phyloP scores from a whole-genome alignment of 2,888 invertebrate genomes.

The Seladonia tumulorum region DNA sequence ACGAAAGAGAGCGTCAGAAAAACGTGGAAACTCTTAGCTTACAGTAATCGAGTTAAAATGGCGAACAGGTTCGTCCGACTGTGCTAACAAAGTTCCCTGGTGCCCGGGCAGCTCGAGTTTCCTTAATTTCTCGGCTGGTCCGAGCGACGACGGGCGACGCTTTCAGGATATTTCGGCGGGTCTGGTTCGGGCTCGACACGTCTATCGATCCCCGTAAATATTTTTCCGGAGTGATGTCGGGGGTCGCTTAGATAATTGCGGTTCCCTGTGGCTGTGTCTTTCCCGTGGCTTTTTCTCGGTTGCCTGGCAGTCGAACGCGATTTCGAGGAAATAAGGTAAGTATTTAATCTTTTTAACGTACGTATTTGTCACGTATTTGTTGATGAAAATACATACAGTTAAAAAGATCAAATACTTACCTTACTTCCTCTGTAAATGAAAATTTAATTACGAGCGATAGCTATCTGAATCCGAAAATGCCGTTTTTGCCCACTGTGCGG shows the following conservation, averaged over 20 bases:
- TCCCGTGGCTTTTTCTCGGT: conserved; percentile 3
- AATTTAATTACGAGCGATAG: too few species aligned
- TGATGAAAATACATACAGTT: too few species aligned
- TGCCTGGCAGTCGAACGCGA: background rate
- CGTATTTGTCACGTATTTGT: too few species aligned
- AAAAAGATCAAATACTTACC: too few species aligned
- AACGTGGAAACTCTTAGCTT: background rate
- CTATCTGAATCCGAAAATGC: too few species aligned
- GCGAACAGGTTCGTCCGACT: background rate
- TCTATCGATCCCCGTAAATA: conserved; percentile 30
- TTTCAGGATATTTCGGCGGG: background rate
- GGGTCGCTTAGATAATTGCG: conserved; percentile 12
- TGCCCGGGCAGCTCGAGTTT: background rate
- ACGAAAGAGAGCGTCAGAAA: background rate
- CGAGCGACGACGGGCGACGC: background rate
- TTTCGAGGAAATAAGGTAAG: too few species aligned
- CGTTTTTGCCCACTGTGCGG: too few species aligned
- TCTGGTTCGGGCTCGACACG: background rate
- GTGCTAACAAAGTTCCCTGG: background rate
- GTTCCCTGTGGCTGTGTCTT: background rate
- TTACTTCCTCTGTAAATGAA: too few species aligned
- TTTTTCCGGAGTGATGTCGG: background rate
- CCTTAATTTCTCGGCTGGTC: background rate
- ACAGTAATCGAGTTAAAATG: background rate
- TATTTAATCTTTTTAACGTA: too few species aligned